Evolutionary conservation across 1,140 invertebrate genomes (phyloP).

Genomic region (Diachasmimorpha longicaudata): DNA sequence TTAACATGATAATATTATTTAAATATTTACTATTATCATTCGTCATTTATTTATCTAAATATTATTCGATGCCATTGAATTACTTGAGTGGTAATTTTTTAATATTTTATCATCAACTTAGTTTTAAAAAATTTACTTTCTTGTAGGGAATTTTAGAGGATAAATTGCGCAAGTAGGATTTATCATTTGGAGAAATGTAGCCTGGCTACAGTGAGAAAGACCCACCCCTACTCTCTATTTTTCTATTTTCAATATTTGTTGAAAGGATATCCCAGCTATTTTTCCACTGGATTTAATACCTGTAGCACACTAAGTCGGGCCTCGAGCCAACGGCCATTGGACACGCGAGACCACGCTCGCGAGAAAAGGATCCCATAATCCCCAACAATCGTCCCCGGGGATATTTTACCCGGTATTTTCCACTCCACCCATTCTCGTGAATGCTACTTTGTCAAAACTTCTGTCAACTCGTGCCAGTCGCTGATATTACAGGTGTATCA

Average conservation of each 20-base stretch:
- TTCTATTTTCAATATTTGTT: not conserved
- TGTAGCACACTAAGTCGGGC: constrained; percentile 38
- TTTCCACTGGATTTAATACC: constrained; percentile 52
- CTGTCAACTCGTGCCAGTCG: not conserved
- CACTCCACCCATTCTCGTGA: constrained; percentile 16
- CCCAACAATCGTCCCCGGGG: constrained; percentile 47
- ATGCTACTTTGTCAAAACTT: constrained; percentile 39
- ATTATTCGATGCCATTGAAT: too few species aligned
- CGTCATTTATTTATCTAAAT: too few species aligned
- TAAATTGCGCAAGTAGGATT: too few species aligned
- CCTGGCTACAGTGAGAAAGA: too few species aligned
- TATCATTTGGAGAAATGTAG: too few species aligned
- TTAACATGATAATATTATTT: too few species aligned
- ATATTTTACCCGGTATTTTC: constrained; percentile 47
- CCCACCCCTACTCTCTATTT: not conserved
- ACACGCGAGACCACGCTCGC: constrained; percentile 40
- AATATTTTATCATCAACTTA: too few species aligned
- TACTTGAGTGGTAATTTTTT: too few species aligned
- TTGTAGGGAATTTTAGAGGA: too few species aligned
- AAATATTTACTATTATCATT: too few species aligned
- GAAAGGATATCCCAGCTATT: constrained; percentile 30
- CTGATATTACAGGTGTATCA: too few species aligned
- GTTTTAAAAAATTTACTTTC: too few species aligned
- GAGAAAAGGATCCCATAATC: constrained; percentile 49
- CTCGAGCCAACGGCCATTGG: constrained; percentile 38